Base-by-base conservation (phyloP, 2,888 invertebrate genomes). In the Mythimna albipuncta region DNA sequence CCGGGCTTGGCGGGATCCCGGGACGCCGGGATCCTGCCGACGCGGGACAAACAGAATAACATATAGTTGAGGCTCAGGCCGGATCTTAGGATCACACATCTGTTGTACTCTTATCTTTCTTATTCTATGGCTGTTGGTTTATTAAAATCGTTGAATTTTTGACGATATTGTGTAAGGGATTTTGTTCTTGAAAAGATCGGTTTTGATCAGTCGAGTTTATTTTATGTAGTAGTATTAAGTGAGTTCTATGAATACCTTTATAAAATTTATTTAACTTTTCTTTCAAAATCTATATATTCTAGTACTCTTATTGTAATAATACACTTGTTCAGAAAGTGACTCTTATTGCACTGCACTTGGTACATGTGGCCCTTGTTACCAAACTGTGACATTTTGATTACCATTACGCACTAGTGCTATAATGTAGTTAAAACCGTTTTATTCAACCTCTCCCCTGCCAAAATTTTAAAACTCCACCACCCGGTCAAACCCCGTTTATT, bases 41-140 rank as follows among this genome's bases (percentile, higher is more conserved):
- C 79, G 73, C 68, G 80, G 70, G 71, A 74, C 84, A 85, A 88
- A 87, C 87, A 82, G 86, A 87, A 87, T 88, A 89, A 89, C 85
- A 80, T 84, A 86, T 80, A 79, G 79, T 73, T 79, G 83, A 77
- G 79, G 79, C 70, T 76, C 64, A 76, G 63, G 62, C 57, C 58
- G 71, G 77, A 79, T 76, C 83, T 67, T 19, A 10, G 79, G 76
- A 76, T 78, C 70, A 64, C 55, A n/a, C 73, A 64, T 72, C 78
- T 75, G 69, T 70, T 70, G 72, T 72, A 19, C 65, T 57, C 62
- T 32, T 71, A 72, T 72, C 63, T 47, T 70, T 63, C 64, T 64
- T 68, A 73, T 81, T 54, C 75, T 55, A 47, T 72, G 55, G 21
- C n/a, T 72, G 44, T 67, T 82, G 65, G 68, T 74, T 79, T 85